Evolutionary conservation across 2,797 vertebrate species (phyloP).

Genomic region (Oreortyx pictus): DNA sequence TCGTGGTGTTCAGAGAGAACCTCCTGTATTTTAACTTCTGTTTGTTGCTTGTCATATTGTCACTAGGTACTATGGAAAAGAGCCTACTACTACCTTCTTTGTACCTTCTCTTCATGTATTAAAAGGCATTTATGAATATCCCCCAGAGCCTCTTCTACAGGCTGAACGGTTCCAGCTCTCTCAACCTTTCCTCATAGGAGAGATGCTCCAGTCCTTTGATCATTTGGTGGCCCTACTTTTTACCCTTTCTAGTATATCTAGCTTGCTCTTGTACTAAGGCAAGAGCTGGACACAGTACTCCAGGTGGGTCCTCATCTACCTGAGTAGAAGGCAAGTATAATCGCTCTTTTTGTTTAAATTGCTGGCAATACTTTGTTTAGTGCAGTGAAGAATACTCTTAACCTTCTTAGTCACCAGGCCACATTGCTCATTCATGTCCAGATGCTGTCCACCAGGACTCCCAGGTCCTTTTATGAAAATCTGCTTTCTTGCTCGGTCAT

Average conservation of each 20-base stretch:
- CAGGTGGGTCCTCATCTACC: neutral
- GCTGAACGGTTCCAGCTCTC: too few relatives aligned
- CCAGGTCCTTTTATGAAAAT: neutral
- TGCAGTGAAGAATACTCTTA: neutral
- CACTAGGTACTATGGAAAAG: neutral
- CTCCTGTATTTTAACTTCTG: neutral
- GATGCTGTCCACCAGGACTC: neutral
- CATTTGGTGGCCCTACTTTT: neutral
- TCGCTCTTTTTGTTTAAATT: neutral
- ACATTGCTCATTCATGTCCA: neutral
- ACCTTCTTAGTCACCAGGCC: neutral
- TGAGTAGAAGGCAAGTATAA: neutral
- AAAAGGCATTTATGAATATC: neutral
- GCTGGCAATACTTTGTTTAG: neutral
- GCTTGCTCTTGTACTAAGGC: neutral
- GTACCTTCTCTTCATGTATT: neutral
- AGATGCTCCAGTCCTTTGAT: too few relatives aligned
- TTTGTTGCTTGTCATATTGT: neutral
- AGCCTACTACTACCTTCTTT: neutral
- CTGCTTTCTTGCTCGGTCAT: neutral
- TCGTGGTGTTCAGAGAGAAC: neutral
- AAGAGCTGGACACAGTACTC: neutral
- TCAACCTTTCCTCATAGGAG: too few relatives aligned
- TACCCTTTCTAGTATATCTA: neutral
- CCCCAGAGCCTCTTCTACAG: neutral